These are phyloP conservation scores for Morpho achilles DNA, from an alignment of 2,888 invertebrate genomes.

Conservation along the genomic window DNA sequence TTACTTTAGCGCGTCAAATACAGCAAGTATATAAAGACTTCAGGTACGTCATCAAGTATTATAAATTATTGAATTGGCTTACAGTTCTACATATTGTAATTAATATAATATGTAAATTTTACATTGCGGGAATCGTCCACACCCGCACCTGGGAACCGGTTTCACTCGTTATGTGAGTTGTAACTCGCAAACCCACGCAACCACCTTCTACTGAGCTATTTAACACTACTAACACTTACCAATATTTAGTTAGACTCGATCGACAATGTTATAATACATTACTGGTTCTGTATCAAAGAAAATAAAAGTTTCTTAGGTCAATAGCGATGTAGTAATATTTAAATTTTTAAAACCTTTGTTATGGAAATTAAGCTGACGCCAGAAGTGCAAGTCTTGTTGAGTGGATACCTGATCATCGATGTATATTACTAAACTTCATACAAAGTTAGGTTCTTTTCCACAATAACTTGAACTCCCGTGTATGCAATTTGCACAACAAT, in stretches of 20 bases:
- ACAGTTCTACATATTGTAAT: constrained; percentile 28
- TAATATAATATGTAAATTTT: constrained; percentile 35
- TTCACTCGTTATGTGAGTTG: constrained; percentile 57
- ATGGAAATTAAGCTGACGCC: too few relatives aligned
- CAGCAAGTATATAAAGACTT: constrained; percentile 24
- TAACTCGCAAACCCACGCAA: constrained; percentile 56
- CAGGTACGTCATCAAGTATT: constrained; percentile 23
- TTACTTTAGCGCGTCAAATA: constrained; percentile 11
- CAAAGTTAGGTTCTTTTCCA: constrained; percentile 61
- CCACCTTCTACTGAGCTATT: constrained; percentile 39
- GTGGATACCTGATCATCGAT: constrained; percentile 53
- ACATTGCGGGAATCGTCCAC: constrained; percentile 50
- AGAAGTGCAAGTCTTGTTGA: constrained; percentile 38
- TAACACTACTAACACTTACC: constrained; percentile 23
- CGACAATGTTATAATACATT: constrained; percentile 19
- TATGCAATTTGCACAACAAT: constrained; percentile 10
- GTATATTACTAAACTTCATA: constrained; percentile 62
- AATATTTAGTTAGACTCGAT: constrained; percentile 11
- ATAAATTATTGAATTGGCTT: constrained; percentile 30
- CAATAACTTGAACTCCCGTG: constrained; percentile 35
- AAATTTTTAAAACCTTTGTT: too few relatives aligned
- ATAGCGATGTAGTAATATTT: too few relatives aligned
- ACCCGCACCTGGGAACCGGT: constrained; percentile 73
- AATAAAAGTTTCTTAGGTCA: not conserved
- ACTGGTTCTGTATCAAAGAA: constrained; percentile 11